Conservation (phyloP, 2,113 vertebrate species). For the Meles meles region DNA sequence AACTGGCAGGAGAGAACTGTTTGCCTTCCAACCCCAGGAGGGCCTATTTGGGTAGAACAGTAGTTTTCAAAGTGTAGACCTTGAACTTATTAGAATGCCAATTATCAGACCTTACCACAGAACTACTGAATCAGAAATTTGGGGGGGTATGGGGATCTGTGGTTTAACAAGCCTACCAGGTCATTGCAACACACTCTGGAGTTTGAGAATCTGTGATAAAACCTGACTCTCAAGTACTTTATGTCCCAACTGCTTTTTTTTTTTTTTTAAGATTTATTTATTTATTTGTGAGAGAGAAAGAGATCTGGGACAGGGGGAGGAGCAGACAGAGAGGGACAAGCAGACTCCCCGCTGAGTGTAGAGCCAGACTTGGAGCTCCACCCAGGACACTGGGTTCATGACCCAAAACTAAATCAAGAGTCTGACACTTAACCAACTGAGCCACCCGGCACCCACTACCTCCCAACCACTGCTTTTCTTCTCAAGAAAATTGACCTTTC, state of each 20-base stretch:
- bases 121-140: not conserved
- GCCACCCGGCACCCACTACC: not conserved
- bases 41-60: not conserved
- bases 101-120: no score
- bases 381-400: not conserved
- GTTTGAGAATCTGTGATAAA: not conserved
- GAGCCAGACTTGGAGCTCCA: not conserved
- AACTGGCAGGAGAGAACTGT: not conserved
- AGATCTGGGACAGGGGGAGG: not conserved
- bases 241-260: not conserved
- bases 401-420: not conserved
- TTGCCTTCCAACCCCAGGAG: not conserved
- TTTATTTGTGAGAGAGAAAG: not conserved
- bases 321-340: not conserved
- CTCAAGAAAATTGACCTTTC: not conserved
- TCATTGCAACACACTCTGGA: rapidly evolving
- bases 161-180: not conserved
- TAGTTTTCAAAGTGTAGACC: not conserved
- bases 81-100: not conserved
- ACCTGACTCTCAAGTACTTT: not conserved
- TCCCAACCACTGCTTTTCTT: not conserved
- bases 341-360: not conserved
- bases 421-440: not conserved
- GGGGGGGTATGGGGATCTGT: not conserved
- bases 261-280: not conserved